Base-by-base conservation (phyloP, 2,113 vertebrate genomes). In the Tachysurus vachellii region DNA sequence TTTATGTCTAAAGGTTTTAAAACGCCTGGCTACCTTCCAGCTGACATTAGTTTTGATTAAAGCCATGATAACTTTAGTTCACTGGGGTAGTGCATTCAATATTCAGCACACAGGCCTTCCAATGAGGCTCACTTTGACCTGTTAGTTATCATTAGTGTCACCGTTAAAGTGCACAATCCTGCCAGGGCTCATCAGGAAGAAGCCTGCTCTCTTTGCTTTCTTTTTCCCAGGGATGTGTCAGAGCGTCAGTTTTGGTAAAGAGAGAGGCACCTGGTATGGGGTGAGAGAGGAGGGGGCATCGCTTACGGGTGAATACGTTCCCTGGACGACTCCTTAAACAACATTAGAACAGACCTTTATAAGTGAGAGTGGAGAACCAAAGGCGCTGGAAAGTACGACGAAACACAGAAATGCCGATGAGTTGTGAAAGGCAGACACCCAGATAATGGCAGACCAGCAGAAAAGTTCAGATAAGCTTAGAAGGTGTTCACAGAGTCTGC, bases 131-230 rank as follows among this genome's bases (percentile, higher is more conserved):
- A 59, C 71, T 64, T 68, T 79, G 42, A 79, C 70, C 90, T 90
- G 92, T 92, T 92, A 91, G 88, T 94, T 92, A 92, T 95, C 91
- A 92, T 95, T 94, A 94, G 88, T 92, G 92, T 94, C 90, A 92
- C 83, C 17, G 88, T 88, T 89, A 77, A 76, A 85, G 83, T 57
- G 76, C 84, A 62, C 59, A 61, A 56, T 85, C 84, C 66, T 83
- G 68, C 73, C 88, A 82, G 81, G 90, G 90, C 89, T 89, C 89
- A 59, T 93, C 92, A 94, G 86, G 47, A 82, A 47, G 54, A 92
- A 92, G 94, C 44, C 64, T 61, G 61, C 56, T 71, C n/a, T 26
- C 56, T 81, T 62, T 64, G 64, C 87, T 88, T 90, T 84, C 90
- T 75, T 86, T 87, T 71, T 26, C 23, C 4, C 7, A 19, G 50